Evolutionary conservation across 2,888 invertebrate species (phyloP), one percentile per base, ranked within the genome.

Genomic region (Lordiphosa fenestrarum): DNA sequence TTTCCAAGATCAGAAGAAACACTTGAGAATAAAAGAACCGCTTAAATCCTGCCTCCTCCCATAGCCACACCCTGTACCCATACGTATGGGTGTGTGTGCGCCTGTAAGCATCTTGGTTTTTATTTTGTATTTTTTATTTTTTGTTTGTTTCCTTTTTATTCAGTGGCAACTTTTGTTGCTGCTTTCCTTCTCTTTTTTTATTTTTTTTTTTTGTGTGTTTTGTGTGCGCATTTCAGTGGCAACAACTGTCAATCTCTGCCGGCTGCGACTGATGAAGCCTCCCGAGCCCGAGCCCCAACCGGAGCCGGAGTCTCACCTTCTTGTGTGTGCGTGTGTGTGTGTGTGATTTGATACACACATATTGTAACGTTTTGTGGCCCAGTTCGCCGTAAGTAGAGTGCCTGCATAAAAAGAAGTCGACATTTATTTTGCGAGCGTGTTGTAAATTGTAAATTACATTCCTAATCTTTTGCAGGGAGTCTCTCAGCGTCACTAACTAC

Each of bases 371-470:
- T 73, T 76, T 80, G 81, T 71, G 76, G 57, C 73, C 52, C 56
- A 67, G 55, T 47, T 44, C 33, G 49, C 25, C 19, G 61, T 54
- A 68, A 65, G 73, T 67, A 66, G 51, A 78, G 82, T 78, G 78
- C 71, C 78, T 67, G 73, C 64, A 81, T 77, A 77, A 78, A 75
- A 82, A 73, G 75, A 82, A 82, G 78, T 73, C 76, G 78, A 80
- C 78, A 80, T 82, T 78, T 80, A 80, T 80, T 80, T 80, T 80
- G 82, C 73, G 82, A 82, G 73, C 82, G 82, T 82, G 82, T 73
- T 82, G 83, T 80, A 80, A 80, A 80, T 80, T 80, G 82, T 80
- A 80, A 80, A 80, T 80, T 80, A 80, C 78, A 82, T 80, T 80
- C 75, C 83, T 80, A 80, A 80, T 80, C 78, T 80, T 75, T 82